Base-by-base conservation (phyloP, 2,797 vertebrate species). In the Limnodromus scolopaceus region DNA sequence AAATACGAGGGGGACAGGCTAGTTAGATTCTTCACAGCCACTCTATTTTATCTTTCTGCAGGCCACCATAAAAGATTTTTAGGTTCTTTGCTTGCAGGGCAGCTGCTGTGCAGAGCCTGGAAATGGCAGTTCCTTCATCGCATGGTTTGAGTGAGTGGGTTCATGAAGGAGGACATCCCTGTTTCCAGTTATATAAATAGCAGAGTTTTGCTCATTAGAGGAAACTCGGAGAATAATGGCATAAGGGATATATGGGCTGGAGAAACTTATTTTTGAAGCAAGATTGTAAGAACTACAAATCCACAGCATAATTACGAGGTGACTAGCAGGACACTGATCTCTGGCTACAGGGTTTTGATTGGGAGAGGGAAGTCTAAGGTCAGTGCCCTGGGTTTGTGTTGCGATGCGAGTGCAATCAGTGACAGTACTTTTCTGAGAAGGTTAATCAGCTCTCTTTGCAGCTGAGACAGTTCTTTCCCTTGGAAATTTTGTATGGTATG, bases 241-340 rank as follows among this genome's bases (percentile, higher is more conserved):
- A 19, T 3, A 38, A 71, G 39, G 30, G 11, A 15, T 66, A 14
- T 17, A 36, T 34, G 32, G 34, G 11, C 53, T 93, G 53, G 64
- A 89, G 28, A 83, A 57, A 70, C 15, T 43, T 61, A 7, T 1
- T 91, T 87, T 91, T 89, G 48, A 58, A 54, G 75, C 43, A 77
- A 71, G 38, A 72, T 15, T 77, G 38, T 54, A 83, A 53, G 48
- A 75, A 15, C 30, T 48, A 11, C 39, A 61, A 14, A 69, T 13
- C 4, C 28, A 12, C 12, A 32, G 58, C 6, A 1, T 60, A 25
- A 38, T 71, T 72, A 24, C 0, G 0, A 49, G 49, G 43, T 63
- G 38, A 30, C 30, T 70, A 13, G 24, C 57, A 58, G 38, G 54
- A 24, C 2, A 3, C 28, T 63, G n/a, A 32, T 89, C 22, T 57